Base-by-base conservation (phyloP, 2,888 invertebrate species). In the Lamellibrachia satsuma region DNA sequence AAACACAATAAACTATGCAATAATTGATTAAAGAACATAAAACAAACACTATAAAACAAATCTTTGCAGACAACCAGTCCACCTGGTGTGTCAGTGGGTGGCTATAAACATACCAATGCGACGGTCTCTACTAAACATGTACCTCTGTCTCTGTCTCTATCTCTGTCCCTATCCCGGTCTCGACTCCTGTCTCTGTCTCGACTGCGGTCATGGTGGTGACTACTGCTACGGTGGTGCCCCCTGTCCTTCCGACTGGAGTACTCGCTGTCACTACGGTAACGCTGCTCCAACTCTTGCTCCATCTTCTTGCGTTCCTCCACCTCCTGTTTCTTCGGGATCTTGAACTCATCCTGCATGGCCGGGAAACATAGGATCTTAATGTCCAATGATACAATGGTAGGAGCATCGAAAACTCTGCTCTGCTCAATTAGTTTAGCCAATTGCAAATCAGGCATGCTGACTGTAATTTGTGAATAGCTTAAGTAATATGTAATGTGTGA, bases 251-350 rank as follows among this genome's bases (percentile, higher is more conserved):
- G 91, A 75, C 75, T 75, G 2, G 75, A 75, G 75, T 75, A n/a
- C 22, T 75, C 75, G 75, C 75, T 75, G 75, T 75, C 75, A n/a
- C 75, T 75, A 75, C 75, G 75, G 75, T 75, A 75, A 75, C 55
- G 93, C 94, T 94, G 94, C 96, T 96, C 96, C 39, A 96, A 93
- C 94, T 96, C 96, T 93, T 94, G 95, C 97, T 99, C 99, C 96
- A 99, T 99, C 96, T 98, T 98, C 96, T 99, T 99, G 98, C 99
- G 98, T 96, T 98, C 98, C 95, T 99, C 98, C 93, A 98, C 98
- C 93, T 99, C 98, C 75, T 75, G 75, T 95, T 98, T 98, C 97
- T 99, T 99, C 1, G 99, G 99, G 95, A 99, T 99, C 96, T 98
- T 98, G 96, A 99, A 99, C 22, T 97, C 97, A 96, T 98, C 98